These are phyloP conservation scores for Antheraea yamamai DNA, from an alignment of 2,888 invertebrate genomes.

Conservation along the genomic window DNA sequence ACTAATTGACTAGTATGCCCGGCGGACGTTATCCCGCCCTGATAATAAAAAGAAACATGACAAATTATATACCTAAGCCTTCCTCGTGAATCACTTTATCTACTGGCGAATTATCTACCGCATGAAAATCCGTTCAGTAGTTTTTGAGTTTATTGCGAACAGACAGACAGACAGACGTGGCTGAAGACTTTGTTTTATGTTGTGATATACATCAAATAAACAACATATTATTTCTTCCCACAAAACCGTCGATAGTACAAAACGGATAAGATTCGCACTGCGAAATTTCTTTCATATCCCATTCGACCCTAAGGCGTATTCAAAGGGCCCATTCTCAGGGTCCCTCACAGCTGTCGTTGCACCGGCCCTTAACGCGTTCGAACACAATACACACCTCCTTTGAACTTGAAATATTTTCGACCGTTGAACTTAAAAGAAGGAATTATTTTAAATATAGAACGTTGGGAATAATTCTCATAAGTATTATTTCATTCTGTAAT, in stretches of 20 bases:
- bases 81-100: too few relatives aligned
- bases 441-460: slow-evolving; percentile 13
- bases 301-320: slow-evolving; percentile 31
- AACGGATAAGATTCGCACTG: slow-evolving; percentile 38
- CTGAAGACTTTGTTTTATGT: too few relatives aligned
- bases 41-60: too few relatives aligned
- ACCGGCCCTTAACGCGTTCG: slow-evolving; percentile 43
- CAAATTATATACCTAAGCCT: too few relatives aligned
- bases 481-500: background rate
- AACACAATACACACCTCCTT: slow-evolving; percentile 50
- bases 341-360: slow-evolving; percentile 63
- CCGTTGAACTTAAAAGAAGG: slow-evolving; percentile 50
- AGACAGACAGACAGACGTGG: too few relatives aligned
- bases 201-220: background rate
- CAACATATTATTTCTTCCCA: background rate
- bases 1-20: too few relatives aligned
- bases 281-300: slow-evolving; percentile 39
- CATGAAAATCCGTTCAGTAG: too few relatives aligned
- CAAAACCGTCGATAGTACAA: background rate
- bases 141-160: too few relatives aligned
- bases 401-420: slow-evolving; percentile 43
- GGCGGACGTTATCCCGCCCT: too few relatives aligned
- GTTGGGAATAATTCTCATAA: background rate
- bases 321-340: slow-evolving; percentile 52
- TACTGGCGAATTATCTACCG: too few relatives aligned